Percentiles rank a stretch among this genome's conserved stretches.
Evolutionary conservation across 2,888 invertebrate genomes (phyloP).

Genomic region (Acanthosepion esculentum): DNA sequence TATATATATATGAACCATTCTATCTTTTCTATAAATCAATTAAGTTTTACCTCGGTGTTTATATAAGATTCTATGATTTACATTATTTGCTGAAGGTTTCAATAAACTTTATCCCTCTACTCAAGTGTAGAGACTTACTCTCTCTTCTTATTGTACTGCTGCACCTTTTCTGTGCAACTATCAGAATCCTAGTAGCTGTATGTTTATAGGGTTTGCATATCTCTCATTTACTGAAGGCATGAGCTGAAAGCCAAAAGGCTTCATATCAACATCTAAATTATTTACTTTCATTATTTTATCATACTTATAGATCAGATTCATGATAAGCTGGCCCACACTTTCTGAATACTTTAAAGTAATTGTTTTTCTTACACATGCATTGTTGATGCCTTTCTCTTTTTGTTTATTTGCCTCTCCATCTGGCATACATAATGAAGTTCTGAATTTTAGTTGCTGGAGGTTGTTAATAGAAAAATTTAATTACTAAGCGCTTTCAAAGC

Average conservation of each 20-base stretch:
- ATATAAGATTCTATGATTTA: background rate
- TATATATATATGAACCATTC: background rate
- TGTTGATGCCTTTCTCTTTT: background rate
- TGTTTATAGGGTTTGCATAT: background rate
- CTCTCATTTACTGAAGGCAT: background rate
- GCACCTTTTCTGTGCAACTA: slow-evolving; percentile 8
- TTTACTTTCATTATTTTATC: background rate
- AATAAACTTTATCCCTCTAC: background rate
- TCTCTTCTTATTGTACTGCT: background rate
- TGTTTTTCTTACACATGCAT: background rate
- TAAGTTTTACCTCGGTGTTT: background rate
- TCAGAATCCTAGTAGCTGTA: background rate
- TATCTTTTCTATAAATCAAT: background rate
- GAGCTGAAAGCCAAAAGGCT: background rate
- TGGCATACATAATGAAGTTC: background rate
- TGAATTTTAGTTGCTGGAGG: background rate
- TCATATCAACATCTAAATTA: background rate
- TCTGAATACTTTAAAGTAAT: background rate
- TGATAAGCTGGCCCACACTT: background rate
- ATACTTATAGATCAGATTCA: background rate
- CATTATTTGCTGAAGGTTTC: background rate
- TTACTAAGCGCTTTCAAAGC: background rate
- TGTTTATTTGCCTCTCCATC: background rate
- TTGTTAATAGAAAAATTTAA: background rate
- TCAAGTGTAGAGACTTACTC: background rate